phyloP scores from a whole-genome alignment of 1,140 invertebrate genomes.

The Psix sp. region DNA sequence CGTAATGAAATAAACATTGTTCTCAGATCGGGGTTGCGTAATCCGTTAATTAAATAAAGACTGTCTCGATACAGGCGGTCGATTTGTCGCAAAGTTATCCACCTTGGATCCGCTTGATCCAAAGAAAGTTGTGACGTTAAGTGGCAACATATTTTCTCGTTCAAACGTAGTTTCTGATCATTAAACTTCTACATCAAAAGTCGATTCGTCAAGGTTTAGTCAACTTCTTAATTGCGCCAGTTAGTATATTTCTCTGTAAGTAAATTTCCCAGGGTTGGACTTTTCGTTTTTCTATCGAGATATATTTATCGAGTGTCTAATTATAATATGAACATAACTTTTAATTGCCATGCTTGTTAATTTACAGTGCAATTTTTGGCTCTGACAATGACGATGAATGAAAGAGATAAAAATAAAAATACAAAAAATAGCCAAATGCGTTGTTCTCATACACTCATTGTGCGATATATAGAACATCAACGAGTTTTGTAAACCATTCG shows the following conservation, averaged over 20 bases:
- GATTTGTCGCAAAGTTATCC: background rate
- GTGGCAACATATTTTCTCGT: background rate
- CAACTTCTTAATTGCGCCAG: background rate
- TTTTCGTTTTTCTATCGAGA: background rate
- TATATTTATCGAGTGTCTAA: background rate
- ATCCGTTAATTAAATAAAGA: slow-evolving; percentile 18
- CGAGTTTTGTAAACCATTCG: slow-evolving; percentile 1
- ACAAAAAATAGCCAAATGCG: background rate
- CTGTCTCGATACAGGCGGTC: background rate
- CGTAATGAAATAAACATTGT: slow-evolving; percentile 27
- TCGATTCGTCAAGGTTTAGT: background rate
- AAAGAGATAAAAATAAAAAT: background rate
- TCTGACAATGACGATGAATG: too few relatives aligned
- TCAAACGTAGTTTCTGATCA: background rate
- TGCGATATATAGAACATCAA: background rate
- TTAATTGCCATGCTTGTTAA: background rate
- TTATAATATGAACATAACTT: background rate
- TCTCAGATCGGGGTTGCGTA: slow-evolving; percentile 7
- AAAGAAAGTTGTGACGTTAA: background rate
- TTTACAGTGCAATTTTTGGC: background rate
- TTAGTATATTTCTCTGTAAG: background rate
- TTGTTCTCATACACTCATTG: too few relatives aligned
- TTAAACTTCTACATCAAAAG: slow-evolving; percentile 1
- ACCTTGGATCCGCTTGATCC: background rate
- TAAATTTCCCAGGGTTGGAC: background rate